Conservation (phyloP, 1,140 invertebrate species). For the Rhopalosiphum padi region DNA sequence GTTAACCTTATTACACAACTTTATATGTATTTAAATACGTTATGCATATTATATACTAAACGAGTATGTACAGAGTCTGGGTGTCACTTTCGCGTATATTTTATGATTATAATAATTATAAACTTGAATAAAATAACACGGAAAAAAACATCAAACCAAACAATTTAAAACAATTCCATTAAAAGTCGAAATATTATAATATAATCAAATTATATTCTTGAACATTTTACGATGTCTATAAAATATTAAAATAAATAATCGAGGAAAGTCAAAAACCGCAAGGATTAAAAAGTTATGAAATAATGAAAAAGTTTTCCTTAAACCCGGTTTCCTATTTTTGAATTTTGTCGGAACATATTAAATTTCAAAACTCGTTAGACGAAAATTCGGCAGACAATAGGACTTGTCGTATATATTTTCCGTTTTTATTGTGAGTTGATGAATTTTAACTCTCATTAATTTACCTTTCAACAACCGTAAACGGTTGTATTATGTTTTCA, state of each 20-base stretch:
- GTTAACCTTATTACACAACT: not conserved
- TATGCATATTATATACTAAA: not conserved
- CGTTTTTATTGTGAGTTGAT: not conserved
- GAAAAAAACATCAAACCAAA: not conserved
- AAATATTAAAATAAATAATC: conserved; percentile 9
- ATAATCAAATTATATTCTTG: conserved; percentile 6
- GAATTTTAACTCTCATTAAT: not conserved
- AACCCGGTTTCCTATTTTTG: not conserved
- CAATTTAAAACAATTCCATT: not conserved
- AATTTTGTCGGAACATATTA: not conserved
- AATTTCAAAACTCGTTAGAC: not conserved
- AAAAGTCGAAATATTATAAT: not conserved
- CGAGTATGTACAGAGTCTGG: not conserved
- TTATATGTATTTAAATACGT: not conserved
- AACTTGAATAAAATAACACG: not conserved
- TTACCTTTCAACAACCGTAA: not conserved
- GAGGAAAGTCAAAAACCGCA: not conserved
- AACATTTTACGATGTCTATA: not conserved
- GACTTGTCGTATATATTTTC: not conserved
- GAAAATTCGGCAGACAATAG: not conserved
- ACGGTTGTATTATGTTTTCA: not conserved
- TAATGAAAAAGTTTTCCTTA: conserved; percentile 10
- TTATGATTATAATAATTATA: not conserved
- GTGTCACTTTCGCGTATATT: not conserved
- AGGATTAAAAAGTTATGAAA: conserved; percentile 14